phyloP scores from a whole-genome alignment of 2,888 invertebrate species.

The Heliconius charithonia region DNA sequence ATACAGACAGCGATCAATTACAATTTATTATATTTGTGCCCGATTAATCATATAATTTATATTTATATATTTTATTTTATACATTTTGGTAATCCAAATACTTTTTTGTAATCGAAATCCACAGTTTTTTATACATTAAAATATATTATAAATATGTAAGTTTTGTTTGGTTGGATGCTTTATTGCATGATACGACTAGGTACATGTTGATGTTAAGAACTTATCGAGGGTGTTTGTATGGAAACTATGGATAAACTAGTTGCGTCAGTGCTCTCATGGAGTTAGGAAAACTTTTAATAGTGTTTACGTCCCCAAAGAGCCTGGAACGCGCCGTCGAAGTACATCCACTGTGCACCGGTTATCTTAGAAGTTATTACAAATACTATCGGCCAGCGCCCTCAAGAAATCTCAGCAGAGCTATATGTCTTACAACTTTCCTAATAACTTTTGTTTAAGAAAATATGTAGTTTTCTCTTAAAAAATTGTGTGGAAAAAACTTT shows the following conservation, averaged over 20 bases:
- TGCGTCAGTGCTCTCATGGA: conserved; percentile 65
- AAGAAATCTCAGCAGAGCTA: conserved; percentile 39
- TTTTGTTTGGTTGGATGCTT: not conserved
- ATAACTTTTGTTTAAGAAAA: conserved; percentile 29
- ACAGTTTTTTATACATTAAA: no score
- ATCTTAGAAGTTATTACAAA: conserved; percentile 49
- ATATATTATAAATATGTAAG: not conserved
- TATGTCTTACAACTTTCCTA: conserved; percentile 35
- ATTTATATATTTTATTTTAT: no score
- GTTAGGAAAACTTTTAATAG: conserved; percentile 79
- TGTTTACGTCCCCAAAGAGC: conserved; percentile 59
- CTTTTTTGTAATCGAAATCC: no score
- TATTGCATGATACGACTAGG: conserved; percentile 21
- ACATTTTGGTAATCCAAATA: no score
- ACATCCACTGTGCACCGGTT: conserved; percentile 49
- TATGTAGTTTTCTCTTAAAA: not conserved
- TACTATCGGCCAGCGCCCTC: conserved; percentile 37
- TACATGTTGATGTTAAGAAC: conserved; percentile 26
- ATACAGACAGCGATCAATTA: no score
- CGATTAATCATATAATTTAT: no score
- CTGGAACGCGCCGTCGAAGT: conserved; percentile 49
- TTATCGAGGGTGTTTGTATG: conserved; percentile 36
- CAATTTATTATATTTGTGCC: no score
- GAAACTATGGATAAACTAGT: conserved; percentile 65
- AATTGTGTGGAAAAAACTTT: not conserved